These are phyloP conservation scores for Smittia aterrima DNA, from an alignment of 2,888 invertebrate genomes.

Conservation along the genomic window DNA sequence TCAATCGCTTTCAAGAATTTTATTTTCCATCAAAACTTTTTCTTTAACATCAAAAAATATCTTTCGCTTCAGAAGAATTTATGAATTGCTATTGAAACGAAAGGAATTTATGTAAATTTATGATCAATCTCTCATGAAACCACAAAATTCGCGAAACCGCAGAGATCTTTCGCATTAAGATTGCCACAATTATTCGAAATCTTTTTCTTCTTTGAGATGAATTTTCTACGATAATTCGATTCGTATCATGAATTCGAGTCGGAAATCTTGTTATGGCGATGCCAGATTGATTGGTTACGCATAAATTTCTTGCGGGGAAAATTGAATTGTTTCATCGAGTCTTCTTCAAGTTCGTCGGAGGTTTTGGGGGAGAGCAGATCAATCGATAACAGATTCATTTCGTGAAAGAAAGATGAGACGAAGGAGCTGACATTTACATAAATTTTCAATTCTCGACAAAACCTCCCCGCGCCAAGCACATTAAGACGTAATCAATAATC, in stretches of 20 bases:
- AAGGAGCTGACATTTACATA: slow-evolving; percentile 6
- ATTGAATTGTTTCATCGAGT: slow-evolving; percentile 26
- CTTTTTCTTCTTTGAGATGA: neutral
- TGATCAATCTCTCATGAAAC: neutral
- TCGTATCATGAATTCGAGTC: slow-evolving; percentile 12
- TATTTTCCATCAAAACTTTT: no score
- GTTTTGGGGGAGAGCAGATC: slow-evolving; percentile 7
- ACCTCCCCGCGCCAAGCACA: neutral
- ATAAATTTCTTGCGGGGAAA: slow-evolving; percentile 9
- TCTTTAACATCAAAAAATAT: no score
- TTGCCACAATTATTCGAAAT: slow-evolving; percentile 3
- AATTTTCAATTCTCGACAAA: neutral
- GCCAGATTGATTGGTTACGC: slow-evolving; percentile 33
- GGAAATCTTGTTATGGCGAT: slow-evolving; percentile 6
- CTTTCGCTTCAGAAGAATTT: no score
- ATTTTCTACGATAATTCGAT: neutral
- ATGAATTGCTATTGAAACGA: neutral
- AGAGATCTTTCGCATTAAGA: neutral
- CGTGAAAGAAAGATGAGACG: neutral
- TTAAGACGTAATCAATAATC: slow-evolving; percentile 27
- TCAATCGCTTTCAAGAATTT: no score
- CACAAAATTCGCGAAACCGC: neutral
- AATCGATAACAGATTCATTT: slow-evolving; percentile 14
- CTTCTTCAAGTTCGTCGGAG: neutral
- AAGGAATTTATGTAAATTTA: neutral